Base-by-base conservation (phyloP, 2,888 invertebrate genomes). In the Epirrita christyi region DNA sequence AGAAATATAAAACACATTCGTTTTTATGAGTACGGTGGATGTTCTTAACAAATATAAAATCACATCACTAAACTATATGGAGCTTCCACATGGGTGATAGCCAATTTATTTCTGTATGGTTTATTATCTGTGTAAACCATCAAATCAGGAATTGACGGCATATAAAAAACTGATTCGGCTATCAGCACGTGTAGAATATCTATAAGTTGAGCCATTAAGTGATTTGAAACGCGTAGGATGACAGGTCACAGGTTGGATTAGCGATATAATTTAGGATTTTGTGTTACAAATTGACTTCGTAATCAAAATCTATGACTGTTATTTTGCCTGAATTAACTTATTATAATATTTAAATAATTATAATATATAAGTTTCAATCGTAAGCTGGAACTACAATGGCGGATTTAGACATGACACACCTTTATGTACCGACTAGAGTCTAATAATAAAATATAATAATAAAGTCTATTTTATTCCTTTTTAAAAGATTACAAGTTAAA, bases 1-100 rank as follows among this genome's bases (percentile, higher is more conserved):
- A 55, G 41, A 45, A 55, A 58, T 55, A 46, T 49, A 54, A 21
- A 21, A 21, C 21, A 57, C 63, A 63, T 63, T 63, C 55, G 27
- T 52, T 59, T 62, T 63, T 59, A 63, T 60, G 56, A 46, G 36
- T 48, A 34, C 53, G 58, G 59, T 59, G 47, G 56, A 59, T 28
- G 48, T 14, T n/a, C 4, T 21, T 21, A 53, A 46, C 50, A n/a
- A n/a, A n/a, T n/a, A n/a, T 21, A 21, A 59, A 55, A 54, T 15
- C 42, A 55, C 48, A 54, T 59, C 47, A 63, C 37, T 52, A 53
- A 59, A 29, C 29, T 29, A 8, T 29, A 8, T 29, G 29, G 29
- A 29, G 2, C 21, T 21, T 21, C 21, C 21, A 21, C 21, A 21
- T 21, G 4, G 21, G 2, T 21, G 21, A 21, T 21, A 21, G 21